Evolutionary conservation across 2,797 vertebrate genomes (phyloP), one percentile per base, ranked within the genome.

Genomic region (Coccyzus lansbergi): DNA sequence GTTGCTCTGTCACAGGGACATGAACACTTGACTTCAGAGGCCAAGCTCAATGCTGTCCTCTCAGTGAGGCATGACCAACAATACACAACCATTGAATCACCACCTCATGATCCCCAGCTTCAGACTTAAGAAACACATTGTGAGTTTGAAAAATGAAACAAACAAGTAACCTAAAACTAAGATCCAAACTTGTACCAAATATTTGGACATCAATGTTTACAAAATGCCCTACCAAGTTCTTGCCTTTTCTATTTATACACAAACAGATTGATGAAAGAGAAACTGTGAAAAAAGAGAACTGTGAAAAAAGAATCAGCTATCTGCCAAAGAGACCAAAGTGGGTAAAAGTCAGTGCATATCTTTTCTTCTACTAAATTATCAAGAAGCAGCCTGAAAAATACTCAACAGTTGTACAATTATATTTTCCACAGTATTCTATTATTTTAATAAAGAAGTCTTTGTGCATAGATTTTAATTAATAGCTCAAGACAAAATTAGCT

Each of bases 381-480:
- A 83, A 87, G 51, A 86, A 79, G 51, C 40, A 83, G 28, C 58
- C 75, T 67, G n/a, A 90, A 81, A 82, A 86, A 76, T 33, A 74
- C 31, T 62, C 36, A 55, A 51, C 31, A 70, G 53, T 81, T 85
- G 24, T 65, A 65, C 38, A 55, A 49, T 60, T 87, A 78, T 2
- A 69, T 36, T 82, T 87, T 90, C 62, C 83, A 90, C 51, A 71
- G 40, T 77, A 81, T 79, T 81, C n/a, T 77, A 71, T 86, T 90
- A 88, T 92, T 91, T 94, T 90, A 96, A 95, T 95, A 84, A 93
- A 91, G 42, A 86, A 75, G 63, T 77, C 83, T 89, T 83, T 95
- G 79, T 92, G n/a, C 52, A 72, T 15, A 36, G 34, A 83, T 15
- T 55, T 25, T 67, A 92, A 90, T 95, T 94, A 85, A 70, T 85